Conservation (phyloP, 2,797 vertebrate genomes). For the Neopelma chrysocephalum region DNA sequence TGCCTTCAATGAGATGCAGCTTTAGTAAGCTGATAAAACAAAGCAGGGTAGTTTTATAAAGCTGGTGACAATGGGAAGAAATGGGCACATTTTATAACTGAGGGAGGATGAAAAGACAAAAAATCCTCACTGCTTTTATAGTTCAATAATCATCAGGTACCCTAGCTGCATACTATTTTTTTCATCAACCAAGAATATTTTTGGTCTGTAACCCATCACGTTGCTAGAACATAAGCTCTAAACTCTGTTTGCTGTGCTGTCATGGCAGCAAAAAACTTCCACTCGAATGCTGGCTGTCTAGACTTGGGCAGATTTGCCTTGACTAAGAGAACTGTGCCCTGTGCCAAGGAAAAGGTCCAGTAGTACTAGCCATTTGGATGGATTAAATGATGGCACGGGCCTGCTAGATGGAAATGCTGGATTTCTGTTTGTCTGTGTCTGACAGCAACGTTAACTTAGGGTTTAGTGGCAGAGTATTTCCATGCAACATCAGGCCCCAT, state of each 20-base stretch:
- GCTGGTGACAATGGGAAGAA: background rate
- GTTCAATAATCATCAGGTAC: background rate
- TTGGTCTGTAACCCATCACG: background rate
- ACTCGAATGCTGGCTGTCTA: background rate
- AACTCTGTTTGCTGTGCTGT: slow-evolving; percentile 11
- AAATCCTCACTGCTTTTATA: background rate
- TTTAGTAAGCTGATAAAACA: background rate
- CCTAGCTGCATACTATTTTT: background rate
- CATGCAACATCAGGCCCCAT: background rate
- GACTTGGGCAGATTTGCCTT: background rate
- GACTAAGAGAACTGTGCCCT: background rate
- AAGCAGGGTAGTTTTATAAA: background rate
- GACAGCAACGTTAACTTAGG: background rate
- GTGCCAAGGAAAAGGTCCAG: slow-evolving; percentile 7
- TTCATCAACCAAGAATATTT: background rate
- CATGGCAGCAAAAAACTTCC: background rate
- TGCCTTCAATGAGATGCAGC: background rate
- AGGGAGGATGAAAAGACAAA: background rate
- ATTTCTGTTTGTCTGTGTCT: background rate
- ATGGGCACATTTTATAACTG: background rate
- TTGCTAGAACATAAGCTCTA: background rate
- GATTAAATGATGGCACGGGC: slow-evolving; percentile 13
- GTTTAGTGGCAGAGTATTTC: slow-evolving; percentile 14
- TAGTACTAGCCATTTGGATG: background rate
- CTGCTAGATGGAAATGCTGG: background rate